These are phyloP conservation scores for Spodoptera picta DNA, from an alignment of 2,888 invertebrate genomes.

Conservation along the genomic window DNA sequence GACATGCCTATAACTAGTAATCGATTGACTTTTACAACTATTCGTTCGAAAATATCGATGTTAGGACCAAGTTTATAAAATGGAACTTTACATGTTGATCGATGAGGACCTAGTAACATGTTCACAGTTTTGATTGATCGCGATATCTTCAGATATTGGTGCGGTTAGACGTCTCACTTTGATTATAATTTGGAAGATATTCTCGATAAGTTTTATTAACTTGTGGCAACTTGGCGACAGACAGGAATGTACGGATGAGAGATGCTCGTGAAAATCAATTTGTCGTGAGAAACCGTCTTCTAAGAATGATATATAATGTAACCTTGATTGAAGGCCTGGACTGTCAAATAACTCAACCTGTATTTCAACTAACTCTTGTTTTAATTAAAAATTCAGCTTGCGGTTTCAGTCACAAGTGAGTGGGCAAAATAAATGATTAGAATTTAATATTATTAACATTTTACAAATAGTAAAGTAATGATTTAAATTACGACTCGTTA, in stretches of 20 bases:
- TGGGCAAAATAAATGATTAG: constrained; percentile 2
- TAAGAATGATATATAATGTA: background rate
- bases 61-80: constrained; percentile 25
- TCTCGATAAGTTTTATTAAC: constrained; percentile 33
- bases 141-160: constrained; percentile 30
- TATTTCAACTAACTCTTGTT: background rate
- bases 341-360: background rate
- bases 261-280: constrained; percentile 14
- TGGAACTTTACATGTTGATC: constrained; percentile 36
- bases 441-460: constrained; percentile 22
- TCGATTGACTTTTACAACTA: constrained; percentile 48
- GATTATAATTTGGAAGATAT: constrained; percentile 23
- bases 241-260: constrained; percentile 2
- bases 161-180: constrained; percentile 11
- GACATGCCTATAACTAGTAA: constrained; percentile 60
- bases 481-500: constrained; percentile 27
- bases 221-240: constrained; percentile 12
- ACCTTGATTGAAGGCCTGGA: background rate
- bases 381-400: background rate
- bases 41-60: constrained; percentile 40
- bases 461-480: constrained; percentile 19
- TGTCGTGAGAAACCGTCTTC: constrained; percentile 5
- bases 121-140: constrained; percentile 45
- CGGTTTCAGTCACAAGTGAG: background rate
- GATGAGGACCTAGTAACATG: constrained; percentile 21